Evolutionary conservation across 1,140 invertebrate genomes (phyloP).

Genomic region (Pentalonia nigronervosa): DNA sequence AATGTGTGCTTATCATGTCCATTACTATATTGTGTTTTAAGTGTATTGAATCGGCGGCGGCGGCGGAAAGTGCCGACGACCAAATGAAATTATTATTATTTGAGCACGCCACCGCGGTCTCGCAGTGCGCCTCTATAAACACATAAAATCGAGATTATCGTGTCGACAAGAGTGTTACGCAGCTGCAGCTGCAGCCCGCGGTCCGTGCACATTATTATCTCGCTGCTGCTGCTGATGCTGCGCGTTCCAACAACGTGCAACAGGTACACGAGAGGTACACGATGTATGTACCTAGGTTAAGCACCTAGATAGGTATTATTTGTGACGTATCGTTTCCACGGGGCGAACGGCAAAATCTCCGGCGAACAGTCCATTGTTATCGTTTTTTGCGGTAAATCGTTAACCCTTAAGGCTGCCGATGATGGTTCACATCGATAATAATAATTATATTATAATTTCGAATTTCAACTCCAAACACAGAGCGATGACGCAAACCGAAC

Average conservation of each 20-base stretch:
- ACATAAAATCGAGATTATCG: not conserved
- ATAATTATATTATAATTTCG: not conserved
- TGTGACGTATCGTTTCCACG: no score
- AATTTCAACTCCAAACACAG: not conserved
- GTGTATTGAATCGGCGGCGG: not conserved
- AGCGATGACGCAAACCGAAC: not conserved
- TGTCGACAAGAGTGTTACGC: not conserved
- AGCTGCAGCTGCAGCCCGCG: no score
- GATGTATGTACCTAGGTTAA: no score
- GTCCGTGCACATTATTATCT: not conserved
- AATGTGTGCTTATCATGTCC: not conserved
- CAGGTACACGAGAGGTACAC: no score
- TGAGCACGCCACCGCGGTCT: not conserved
- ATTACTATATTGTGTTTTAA: not conserved
- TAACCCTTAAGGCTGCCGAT: not conserved
- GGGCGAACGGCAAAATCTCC: no score
- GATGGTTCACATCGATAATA: not conserved
- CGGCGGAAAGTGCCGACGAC: not conserved
- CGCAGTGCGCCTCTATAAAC: no score
- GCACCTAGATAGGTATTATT: no score
- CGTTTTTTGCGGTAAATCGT: not conserved
- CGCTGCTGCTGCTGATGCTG: no score
- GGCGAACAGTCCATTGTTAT: not conserved
- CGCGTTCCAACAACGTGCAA: no score
- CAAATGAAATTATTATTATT: conserved; percentile 1